Conservation (phyloP, 2,113 vertebrate species). For the Jacana jacana region DNA sequence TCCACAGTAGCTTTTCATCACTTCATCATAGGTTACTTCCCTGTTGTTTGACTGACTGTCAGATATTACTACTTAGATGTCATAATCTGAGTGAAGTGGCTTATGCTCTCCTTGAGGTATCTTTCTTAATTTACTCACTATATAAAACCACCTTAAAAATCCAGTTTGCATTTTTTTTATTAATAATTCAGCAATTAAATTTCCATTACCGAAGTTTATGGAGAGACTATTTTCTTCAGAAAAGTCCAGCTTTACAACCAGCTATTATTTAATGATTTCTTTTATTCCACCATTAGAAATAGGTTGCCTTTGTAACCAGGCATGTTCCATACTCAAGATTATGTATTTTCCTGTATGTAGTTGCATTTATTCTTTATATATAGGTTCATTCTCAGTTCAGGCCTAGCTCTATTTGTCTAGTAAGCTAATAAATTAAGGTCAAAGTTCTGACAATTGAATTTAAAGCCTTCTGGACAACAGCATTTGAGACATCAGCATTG, state of each 20-base stretch:
- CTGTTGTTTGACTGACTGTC: neutral
- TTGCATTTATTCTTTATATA: neutral
- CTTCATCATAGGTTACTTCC: neutral
- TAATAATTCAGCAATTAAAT: neutral
- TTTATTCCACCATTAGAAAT: neutral
- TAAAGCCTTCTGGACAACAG: neutral
- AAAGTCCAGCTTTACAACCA: neutral
- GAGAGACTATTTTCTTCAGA: neutral
- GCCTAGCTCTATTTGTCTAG: neutral
- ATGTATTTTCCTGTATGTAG: neutral
- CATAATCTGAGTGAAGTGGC: neutral
- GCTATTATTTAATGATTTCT: neutral
- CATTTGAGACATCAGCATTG: neutral
- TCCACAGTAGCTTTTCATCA: neutral
- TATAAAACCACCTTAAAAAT: neutral
- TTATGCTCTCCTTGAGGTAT: neutral
- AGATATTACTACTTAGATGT: neutral
- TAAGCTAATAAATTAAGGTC: neutral
- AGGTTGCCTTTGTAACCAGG: neutral
- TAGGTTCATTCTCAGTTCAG: neutral
- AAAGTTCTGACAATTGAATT: neutral
- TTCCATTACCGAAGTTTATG: neutral
- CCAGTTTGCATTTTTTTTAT: neutral
- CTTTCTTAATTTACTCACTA: neutral
- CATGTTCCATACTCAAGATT: neutral